These are phyloP conservation scores for Lissonota sp. DNA, from an alignment of 2,888 invertebrate species.

Conservation along the genomic window DNA sequence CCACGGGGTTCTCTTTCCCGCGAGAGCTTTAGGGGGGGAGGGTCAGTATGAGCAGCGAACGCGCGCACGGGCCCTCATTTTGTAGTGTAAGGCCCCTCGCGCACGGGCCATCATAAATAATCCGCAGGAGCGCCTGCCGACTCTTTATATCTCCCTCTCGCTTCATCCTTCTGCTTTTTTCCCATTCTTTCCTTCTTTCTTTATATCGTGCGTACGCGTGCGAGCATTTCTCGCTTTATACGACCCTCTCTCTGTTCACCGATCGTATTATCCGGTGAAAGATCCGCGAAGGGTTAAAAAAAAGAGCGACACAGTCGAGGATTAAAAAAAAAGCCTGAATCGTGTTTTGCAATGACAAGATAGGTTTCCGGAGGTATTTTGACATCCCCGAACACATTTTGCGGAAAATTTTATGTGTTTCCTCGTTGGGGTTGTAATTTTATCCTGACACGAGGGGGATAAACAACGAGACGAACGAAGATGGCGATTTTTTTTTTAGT, in stretches of 20 bases:
- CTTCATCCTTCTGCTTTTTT: not conserved
- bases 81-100: conserved; percentile 21
- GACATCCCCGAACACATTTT: no score
- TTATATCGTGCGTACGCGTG: conserved; percentile 39
- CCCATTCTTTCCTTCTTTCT: conserved; percentile 31
- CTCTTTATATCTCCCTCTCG: conserved; percentile 4
- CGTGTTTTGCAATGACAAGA: not conserved
- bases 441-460: no score
- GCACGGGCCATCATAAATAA: conserved; percentile 65
- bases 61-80: conserved; percentile 42
- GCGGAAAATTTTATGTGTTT: no score
- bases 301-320: no score
- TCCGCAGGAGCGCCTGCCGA: conserved; percentile 48
- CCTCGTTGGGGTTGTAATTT: no score
- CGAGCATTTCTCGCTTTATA: conserved; percentile 50
- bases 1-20: conserved; percentile 45
- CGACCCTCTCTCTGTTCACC: conserved; percentile 43
- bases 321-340: conserved; percentile 5
- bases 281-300: not conserved
- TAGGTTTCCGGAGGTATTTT: not conserved
- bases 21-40: not conserved
- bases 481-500: no score
- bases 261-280: conserved; percentile 34
- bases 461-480: no score
- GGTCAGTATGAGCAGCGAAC: not conserved